Percentiles rank a stretch among this genome's conserved stretches.
Evolutionary conservation across 2,888 invertebrate genomes (phyloP).

Genomic region (Scaptodrosophila latifasciaeformis): DNA sequence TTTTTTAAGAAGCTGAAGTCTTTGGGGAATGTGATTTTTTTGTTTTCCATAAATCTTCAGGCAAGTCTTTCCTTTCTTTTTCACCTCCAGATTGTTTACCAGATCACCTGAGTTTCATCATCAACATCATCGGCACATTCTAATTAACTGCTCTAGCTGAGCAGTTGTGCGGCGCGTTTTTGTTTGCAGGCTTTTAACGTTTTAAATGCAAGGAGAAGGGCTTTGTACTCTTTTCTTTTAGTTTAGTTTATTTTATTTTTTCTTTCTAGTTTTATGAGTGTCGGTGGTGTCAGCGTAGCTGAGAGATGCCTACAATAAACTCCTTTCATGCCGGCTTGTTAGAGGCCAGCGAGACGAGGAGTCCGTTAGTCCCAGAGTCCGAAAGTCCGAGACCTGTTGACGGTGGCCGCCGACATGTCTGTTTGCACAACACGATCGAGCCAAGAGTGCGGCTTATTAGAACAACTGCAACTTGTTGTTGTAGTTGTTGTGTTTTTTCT

Average conservation of each 20-base stretch:
- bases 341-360: slow-evolving; percentile 39
- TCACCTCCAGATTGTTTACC: too few relatives aligned
- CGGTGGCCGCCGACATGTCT: slow-evolving; percentile 18
- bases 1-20: slow-evolving; percentile 26
- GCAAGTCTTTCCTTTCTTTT: too few relatives aligned
- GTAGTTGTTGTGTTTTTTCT: slow-evolving; percentile 4
- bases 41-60: too few relatives aligned
- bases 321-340: slow-evolving; percentile 64
- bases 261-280: slow-evolving; percentile 44
- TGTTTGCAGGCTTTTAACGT: slow-evolving; percentile 67
- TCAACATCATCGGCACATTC: slow-evolving; percentile 47
- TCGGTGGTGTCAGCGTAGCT: slow-evolving; percentile 53
- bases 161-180: slow-evolving; percentile 48
- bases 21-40: too few relatives aligned
- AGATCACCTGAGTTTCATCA: too few relatives aligned
- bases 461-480: slow-evolving; percentile 44
- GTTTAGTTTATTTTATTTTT: slow-evolving; percentile 7
- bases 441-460: slow-evolving; percentile 63
- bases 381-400: not conserved
- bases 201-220: slow-evolving; percentile 35
- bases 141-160: slow-evolving; percentile 69
- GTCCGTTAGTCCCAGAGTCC: slow-evolving; percentile 8
- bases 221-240: not conserved
- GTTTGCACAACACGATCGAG: slow-evolving; percentile 66
- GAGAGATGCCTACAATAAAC: slow-evolving; percentile 66